Base-by-base conservation (phyloP, 2,797 vertebrate genomes). In the Alfaro cultratus region DNA sequence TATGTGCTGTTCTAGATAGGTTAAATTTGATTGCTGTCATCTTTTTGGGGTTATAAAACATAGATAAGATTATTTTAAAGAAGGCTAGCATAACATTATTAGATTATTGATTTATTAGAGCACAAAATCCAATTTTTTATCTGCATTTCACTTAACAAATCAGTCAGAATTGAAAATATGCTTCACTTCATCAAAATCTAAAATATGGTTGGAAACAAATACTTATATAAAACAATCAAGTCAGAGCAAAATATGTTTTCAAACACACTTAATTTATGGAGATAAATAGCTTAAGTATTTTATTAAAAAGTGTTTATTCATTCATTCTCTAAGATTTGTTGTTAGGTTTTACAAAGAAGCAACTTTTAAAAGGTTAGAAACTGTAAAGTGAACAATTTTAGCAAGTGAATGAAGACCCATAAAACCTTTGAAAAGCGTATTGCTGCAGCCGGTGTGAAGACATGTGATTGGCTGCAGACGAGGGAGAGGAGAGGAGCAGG, bases 401-500 rank as follows among this genome's bases (percentile, higher is more conserved):
- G 21, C 16, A 21, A 13, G 3, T 67, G 62, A 67, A 23, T 36
- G 34, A 39, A 36, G 18, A 23, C 9, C 9, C 34, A 67, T 67
- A 1, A 39, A 39, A 39, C 23, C 21, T 39, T 39, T 67, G 15
- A 39, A 39, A 67, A 64, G 31, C 8, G 4, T 23, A 11, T 67
- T 23, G 8, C 34, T 62, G 31, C 31, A 62, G 60, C 15, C 5
- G 0, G 5, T 62, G 60, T 34, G 60, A 62, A 15, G 31, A 18
- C 15, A 18, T 34, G 60, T 34, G 60, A 62, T 15, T 62, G 60
- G 31, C 60, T 64, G 60, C 7, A 64, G 31, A 64, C 31, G 74
- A 51, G 73, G 71, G 51, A 78, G 78, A 77, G 77, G 78, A 75
- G 82, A 74, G 43, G 73, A 73, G 21, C 43, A 51, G 81, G 74